Percentiles rank a stretch among this genome's conserved stretches.
Evolutionary conservation across 2,888 invertebrate genomes (phyloP).

Genomic region (Meloe dianella): DNA sequence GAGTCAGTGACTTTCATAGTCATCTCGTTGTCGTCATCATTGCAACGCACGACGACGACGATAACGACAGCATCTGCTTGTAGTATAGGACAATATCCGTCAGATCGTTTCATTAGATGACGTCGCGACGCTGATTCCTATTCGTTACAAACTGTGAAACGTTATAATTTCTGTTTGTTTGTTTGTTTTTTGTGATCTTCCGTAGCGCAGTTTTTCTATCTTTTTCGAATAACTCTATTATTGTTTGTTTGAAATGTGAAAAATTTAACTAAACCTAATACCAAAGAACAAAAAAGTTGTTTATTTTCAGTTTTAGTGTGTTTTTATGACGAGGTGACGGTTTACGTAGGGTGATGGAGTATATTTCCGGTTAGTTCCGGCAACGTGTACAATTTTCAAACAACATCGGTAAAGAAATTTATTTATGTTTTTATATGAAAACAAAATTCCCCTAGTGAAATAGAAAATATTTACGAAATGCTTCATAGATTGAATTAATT

Average conservation of each 20-base stretch:
- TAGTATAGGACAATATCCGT: constrained; percentile 9
- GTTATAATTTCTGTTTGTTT: not conserved
- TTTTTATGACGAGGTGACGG: constrained; percentile 9
- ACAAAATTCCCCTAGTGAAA: not conserved
- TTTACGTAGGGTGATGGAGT: constrained; percentile 11
- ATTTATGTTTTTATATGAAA: not conserved
- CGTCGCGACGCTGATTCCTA: constrained; percentile 4
- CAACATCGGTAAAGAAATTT: not conserved
- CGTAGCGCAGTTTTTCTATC: not conserved
- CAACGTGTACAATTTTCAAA: not conserved
- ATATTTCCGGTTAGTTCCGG: constrained; percentile 7
- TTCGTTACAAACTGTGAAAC: not conserved
- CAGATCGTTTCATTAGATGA: not conserved
- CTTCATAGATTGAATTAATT: not conserved
- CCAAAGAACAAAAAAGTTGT: not conserved
- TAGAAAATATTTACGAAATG: not conserved
- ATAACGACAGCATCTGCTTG: not conserved
- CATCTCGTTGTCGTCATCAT: not conserved
- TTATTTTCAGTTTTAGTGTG: constrained; percentile 8
- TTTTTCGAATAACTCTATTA: not conserved
- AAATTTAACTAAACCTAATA: not conserved
- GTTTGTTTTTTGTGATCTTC: not conserved
- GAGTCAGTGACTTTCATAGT: constrained; percentile 7
- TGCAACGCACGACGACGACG: not conserved
- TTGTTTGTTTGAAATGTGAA: not conserved